A percentile compares a stretch with the other conserved stretches of the same genome.
These are phyloP conservation scores for Pocillopora meandrina DNA, from an alignment of 92 coral and sea anemone genomes.

Conservation along the genomic window DNA sequence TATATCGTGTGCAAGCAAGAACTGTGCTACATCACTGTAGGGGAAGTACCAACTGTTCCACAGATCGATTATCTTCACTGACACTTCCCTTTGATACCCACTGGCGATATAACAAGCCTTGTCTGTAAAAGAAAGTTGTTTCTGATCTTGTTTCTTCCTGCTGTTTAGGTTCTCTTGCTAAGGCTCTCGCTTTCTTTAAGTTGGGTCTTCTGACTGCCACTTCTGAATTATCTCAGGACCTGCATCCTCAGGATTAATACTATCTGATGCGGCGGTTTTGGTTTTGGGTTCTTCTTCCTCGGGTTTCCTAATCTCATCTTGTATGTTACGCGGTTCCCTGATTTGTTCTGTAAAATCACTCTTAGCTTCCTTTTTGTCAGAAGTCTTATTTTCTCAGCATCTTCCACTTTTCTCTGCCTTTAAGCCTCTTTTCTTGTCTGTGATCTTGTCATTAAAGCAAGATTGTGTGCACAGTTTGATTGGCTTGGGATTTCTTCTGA, in stretches of 20 bases:
- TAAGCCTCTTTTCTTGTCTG: slow-evolving; percentile 7
- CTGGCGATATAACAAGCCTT: slow-evolving; percentile 10
- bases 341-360: not conserved
- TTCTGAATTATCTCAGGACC: slow-evolving; percentile 2
- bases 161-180: not conserved
- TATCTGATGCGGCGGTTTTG: not conserved
- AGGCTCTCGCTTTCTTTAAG: not conserved
- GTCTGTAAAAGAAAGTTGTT: slow-evolving; percentile 1
- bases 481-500: slow-evolving; percentile 2
- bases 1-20: slow-evolving; percentile 32
- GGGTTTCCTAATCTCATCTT: not conserved
- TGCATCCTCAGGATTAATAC: slow-evolving; percentile 8
- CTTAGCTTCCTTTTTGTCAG: slow-evolving; percentile 6
- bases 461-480: slow-evolving; percentile 12
- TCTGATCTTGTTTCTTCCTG: not conserved
- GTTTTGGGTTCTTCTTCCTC: slow-evolving; percentile 3
- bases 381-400: not conserved
- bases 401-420: slow-evolving; percentile 1
- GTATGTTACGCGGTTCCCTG: slow-evolving; percentile 1
- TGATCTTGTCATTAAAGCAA: slow-evolving; percentile 7
- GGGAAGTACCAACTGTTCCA: slow-evolving; percentile 26
- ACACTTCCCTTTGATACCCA: slow-evolving; percentile 7
- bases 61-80: not conserved
- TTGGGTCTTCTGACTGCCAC: slow-evolving; percentile 15
- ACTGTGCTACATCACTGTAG: slow-evolving; percentile 3